Evolutionary conservation across 1,140 invertebrate genomes (phyloP).

Genomic region (Achroia grisella): DNA sequence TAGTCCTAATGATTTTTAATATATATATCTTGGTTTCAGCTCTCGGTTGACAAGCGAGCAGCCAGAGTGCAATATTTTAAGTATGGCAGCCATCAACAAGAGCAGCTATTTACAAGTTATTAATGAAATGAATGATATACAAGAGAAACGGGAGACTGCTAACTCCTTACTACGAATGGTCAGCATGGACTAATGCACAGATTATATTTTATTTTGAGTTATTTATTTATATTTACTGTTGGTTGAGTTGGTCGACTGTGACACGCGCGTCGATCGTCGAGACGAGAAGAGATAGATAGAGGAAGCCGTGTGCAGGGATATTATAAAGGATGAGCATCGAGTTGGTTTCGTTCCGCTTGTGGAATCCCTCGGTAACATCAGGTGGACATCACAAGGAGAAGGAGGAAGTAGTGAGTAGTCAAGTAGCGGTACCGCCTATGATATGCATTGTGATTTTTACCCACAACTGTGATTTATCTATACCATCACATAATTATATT

Average conservation of each 20-base stretch:
- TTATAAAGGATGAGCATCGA: neutral
- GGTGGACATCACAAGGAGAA: constrained; percentile 32
- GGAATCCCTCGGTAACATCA: constrained; percentile 37
- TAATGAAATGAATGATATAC: constrained; percentile 5
- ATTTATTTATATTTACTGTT: constrained; percentile 48
- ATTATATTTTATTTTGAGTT: constrained; percentile 45
- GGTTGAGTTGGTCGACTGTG: constrained; percentile 40
- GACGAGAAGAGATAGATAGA: constrained; percentile 1
- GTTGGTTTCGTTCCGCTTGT: constrained; percentile 23
- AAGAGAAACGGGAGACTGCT: constrained; percentile 11
- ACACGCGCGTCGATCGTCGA: constrained; percentile 6
- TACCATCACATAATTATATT: constrained; percentile 56
- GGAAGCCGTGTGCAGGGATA: constrained; percentile 6
- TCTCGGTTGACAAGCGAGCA: constrained; percentile 41
- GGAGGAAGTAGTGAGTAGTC: constrained; percentile 38
- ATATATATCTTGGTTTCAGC: constrained; percentile 21
- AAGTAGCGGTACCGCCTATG: constrained; percentile 65
- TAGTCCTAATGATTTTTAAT: neutral
- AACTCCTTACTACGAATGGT: constrained; percentile 19
- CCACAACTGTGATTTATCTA: constrained; percentile 65
- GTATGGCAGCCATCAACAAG: constrained; percentile 46
- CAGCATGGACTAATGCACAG: constrained; percentile 50
- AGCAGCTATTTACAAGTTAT: constrained; percentile 42
- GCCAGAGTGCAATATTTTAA: constrained; percentile 50
- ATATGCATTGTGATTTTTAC: constrained; percentile 62